Percentiles rank a stretch among this genome's conserved stretches.
Conservation (phyloP, 1,140 invertebrate genomes). For the Pachypsylla venusta region DNA sequence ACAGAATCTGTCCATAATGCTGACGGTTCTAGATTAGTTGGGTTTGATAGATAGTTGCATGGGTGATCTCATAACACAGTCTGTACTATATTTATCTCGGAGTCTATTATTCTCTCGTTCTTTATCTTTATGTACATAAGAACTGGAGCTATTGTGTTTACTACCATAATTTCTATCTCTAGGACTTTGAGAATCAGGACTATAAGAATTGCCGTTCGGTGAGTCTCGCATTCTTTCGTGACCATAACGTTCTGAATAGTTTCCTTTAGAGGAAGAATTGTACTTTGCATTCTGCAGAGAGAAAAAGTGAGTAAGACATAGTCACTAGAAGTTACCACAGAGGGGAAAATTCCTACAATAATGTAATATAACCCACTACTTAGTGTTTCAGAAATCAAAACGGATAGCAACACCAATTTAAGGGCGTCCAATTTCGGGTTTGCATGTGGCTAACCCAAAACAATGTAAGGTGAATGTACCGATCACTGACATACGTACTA, state of each 20-base stretch:
- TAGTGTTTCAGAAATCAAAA: too few species aligned
- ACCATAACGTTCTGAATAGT: constrained; percentile 40
- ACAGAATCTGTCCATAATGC: too few species aligned
- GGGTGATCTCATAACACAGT: constrained; percentile 5
- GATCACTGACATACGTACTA: too few species aligned
- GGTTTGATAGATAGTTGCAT: too few species aligned
- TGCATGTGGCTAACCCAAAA: too few species aligned
- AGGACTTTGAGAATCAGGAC: constrained; percentile 47
- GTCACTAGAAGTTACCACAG: background rate
- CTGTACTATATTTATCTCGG: constrained; percentile 63
- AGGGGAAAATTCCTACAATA: background rate
- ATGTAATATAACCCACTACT: too few species aligned
- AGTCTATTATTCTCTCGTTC: constrained; percentile 55
- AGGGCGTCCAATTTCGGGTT: too few species aligned
- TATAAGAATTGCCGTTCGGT: constrained; percentile 55
- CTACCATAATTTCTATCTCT: constrained; percentile 50
- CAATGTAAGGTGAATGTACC: too few species aligned
- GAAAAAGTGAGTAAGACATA: background rate
- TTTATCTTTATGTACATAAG: constrained; percentile 57
- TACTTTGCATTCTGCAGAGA: constrained; percentile 53
- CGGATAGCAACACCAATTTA: too few species aligned
- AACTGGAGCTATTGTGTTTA: constrained; percentile 44
- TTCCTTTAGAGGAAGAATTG: constrained; percentile 45
- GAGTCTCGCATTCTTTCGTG: constrained; percentile 49
- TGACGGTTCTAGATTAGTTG: too few species aligned